Base-by-base conservation (phyloP, 64 coral and sea anemone genomes). In the Pocillopora verrucosa region DNA sequence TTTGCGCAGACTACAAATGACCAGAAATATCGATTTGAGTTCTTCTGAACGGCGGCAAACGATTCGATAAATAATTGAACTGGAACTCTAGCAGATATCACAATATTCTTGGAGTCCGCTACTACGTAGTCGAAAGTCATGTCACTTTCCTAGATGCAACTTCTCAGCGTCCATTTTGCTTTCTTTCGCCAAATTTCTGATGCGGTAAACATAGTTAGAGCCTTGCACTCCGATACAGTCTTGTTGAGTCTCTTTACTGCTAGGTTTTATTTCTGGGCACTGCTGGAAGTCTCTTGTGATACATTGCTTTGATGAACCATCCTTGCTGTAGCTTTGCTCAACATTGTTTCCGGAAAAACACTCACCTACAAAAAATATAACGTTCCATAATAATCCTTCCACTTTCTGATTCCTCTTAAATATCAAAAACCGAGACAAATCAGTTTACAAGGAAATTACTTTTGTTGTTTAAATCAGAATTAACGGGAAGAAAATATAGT, bases 261-360 rank as follows among this genome's bases (percentile, higher is more conserved):
- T 61, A 68, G 13, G 64, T 4, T 36, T 87, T 37, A 20, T 22
- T 10, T 35, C 56, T 30, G 58, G 9, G 56, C 86, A 88, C 60
- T 61, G 25, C 14, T 76, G 56, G 36, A 88, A 88, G 58, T 88
- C 73, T 63, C 86, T 60, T 16, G 86, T 62, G 24, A 88, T 78
- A 58, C 86, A 88, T 24, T 75, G 75, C 56, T 88, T 56, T 1
- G 86, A 88, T 34, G 72, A 58, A 36, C 86, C 86, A 78, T 88
- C 75, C 34, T 63, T 88, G 17, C 34, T 37, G 73, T 76, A 88
- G 19, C 24, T 19, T 6, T 57, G 56, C 73, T 24, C 13, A 9
- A 12, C 36, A 36, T 77, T 25, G 36, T 72, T 16, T 0, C 86
- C 86, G n/a, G 73, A 76, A 57, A 65, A 88, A 22, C 86, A 88